Evolutionary conservation across 2,797 vertebrate species (phyloP).

Genomic region (Microtus californicus): DNA sequence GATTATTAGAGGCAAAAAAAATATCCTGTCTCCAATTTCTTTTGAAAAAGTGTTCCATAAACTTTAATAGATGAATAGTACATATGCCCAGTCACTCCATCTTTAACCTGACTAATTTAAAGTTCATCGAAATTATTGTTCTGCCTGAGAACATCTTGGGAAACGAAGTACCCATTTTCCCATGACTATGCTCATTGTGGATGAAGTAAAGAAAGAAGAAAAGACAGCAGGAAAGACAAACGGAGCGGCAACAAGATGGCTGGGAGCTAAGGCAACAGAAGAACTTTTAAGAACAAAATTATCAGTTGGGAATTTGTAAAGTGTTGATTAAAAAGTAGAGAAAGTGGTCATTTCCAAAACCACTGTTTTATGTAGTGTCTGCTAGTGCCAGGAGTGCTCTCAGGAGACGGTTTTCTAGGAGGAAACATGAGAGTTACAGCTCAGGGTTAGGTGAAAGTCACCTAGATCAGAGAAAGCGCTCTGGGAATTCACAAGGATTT

Average conservation of each 20-base stretch:
- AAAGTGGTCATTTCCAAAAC: neutral
- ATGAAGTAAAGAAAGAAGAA: neutral
- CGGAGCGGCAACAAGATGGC: neutral
- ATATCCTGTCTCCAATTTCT: neutral
- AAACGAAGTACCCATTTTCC: neutral
- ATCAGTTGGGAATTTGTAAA: neutral
- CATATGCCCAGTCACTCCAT: neutral
- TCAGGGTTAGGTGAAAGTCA: neutral
- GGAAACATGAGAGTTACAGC: neutral
- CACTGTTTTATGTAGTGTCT: neutral
- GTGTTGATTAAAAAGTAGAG: neutral
- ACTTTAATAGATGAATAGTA: neutral
- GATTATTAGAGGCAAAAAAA: neutral
- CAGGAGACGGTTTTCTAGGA: neutral
- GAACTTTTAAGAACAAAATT: neutral
- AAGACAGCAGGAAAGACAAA: neutral
- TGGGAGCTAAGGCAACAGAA: neutral
- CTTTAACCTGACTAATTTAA: neutral
- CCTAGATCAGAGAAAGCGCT: neutral
- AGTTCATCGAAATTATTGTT: neutral
- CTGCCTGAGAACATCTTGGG: neutral
- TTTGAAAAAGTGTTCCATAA: neutral
- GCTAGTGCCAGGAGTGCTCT: neutral
- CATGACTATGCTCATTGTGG: neutral
- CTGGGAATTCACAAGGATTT: constrained; percentile 32